These are phyloP conservation scores for Synodontis membranacea DNA, from an alignment of 2,113 vertebrate genomes.

Conservation along the genomic window DNA sequence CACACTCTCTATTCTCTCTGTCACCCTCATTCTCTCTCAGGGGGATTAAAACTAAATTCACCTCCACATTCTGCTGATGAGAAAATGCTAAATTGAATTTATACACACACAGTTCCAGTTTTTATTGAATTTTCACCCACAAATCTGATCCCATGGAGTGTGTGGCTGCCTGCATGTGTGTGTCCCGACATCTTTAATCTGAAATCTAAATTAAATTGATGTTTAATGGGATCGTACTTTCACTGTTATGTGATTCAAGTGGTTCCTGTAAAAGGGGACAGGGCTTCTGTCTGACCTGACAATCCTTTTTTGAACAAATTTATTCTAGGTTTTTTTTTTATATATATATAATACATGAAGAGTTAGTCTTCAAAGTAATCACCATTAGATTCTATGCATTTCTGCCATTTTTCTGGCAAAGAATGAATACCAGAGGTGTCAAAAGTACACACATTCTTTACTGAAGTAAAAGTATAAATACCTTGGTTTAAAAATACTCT, in stretches of 20 bases:
- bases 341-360: too few species aligned
- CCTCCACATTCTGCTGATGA: slow-evolving; percentile 8
- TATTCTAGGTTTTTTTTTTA: too few species aligned
- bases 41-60: slow-evolving; percentile 19
- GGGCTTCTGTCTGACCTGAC: not conserved
- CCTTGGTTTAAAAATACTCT: too few species aligned
- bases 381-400: too few species aligned
- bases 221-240: slow-evolving; percentile 11
- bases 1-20: not conserved
- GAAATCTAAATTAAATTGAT: slow-evolving; percentile 28
- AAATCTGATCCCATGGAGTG: not conserved
- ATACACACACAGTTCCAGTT: slow-evolving; percentile 3
- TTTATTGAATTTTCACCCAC: slow-evolving; percentile 29
- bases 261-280: not conserved
- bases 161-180: not conserved
- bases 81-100: slow-evolving; percentile 33
- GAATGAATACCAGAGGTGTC: too few species aligned
- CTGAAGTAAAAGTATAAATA: too few species aligned
- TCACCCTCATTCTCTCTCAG: not conserved
- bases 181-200: not conserved
- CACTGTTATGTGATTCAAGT: not conserved
- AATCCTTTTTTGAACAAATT: too few species aligned
- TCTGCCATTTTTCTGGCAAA: too few species aligned
- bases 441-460: too few species aligned
- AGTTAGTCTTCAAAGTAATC: too few species aligned